Base-by-base conservation (phyloP, 2,797 vertebrate species). In the Sebastes matsubarae region DNA sequence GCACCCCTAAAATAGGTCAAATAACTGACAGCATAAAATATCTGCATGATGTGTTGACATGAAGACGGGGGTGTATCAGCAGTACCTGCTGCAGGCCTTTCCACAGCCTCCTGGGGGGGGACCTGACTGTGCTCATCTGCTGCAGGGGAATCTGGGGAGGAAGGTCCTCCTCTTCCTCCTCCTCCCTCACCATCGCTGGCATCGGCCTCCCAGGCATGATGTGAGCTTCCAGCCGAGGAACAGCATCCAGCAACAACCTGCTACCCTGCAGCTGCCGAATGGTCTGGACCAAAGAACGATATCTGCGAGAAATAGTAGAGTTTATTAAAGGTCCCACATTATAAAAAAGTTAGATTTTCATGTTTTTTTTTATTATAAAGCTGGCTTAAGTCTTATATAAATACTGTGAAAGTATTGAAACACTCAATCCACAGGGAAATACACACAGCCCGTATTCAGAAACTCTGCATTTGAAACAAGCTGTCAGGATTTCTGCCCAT, bases 1-100 rank as follows among this genome's bases (percentile, higher is more conserved):
- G n/a, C 18, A 11, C 18, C 20, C 1, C 34, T 34, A 25, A 66
- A 71, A 66, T 25, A 72, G 52, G 25, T 75, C 46, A 68, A 46
- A 70, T 16, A 30, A 20, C 6, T 10, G 55, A 29, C 2, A 8
- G 20, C 14, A 2, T 42, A 52, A 34, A 22, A 20, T 27, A 25
- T 58, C 10, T 20, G 71, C 20, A 12, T 65, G 22, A 30, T 20
- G 66, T n/a, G 73, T 4, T 16, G 12, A 20, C 27, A 38, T 16
- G 42, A 58, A 3, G 50, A n/a, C 3, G 3, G 25, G 1, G 5
- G 32, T n/a, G 12, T 38, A 16, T 3, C 24, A 20, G 36, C 1
- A 10, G 57, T 80, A 96, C 95, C 92, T 94, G 91, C 54, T 93
- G 92, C 6, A 72, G 52, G 25, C 85, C 57, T 80, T 68, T 94